A percentile compares a stretch with the other conserved stretches of the same genome.
Conservation (phyloP, 1,140 invertebrate species). For the Pachypsylla venusta region DNA sequence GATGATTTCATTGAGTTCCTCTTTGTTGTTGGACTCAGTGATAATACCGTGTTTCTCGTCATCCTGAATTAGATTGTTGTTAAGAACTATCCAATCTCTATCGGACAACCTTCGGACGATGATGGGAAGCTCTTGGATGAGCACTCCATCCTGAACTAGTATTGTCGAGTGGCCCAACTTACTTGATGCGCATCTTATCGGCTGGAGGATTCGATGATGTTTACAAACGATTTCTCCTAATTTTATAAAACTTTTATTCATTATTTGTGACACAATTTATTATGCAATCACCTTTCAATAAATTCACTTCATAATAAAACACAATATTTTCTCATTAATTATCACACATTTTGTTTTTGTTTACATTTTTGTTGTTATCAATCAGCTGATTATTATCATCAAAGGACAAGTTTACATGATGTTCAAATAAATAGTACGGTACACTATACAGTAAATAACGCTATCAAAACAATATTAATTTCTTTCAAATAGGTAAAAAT, state of each 20-base stretch:
- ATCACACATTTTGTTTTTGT: no score
- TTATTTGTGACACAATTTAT: not conserved
- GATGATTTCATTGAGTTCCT: slow-evolving; percentile 30
- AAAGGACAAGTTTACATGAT: no score
- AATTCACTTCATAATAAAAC: no score
- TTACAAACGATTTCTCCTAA: not conserved
- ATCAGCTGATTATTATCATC: no score
- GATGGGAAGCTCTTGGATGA: slow-evolving; percentile 50
- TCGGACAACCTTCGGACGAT: slow-evolving; percentile 39
- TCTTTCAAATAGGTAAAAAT: no score
- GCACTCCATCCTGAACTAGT: slow-evolving; percentile 46
- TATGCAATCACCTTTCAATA: not conserved
- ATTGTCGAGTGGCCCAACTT: slow-evolving; percentile 37
- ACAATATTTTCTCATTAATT: no score
- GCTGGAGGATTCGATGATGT: not conserved
- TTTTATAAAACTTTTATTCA: not conserved
- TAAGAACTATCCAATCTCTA: slow-evolving; percentile 14
- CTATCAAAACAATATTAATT: no score
- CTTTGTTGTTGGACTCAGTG: slow-evolving; percentile 26
- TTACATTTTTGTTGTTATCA: no score
- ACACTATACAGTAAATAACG: no score
- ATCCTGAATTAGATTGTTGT: slow-evolving; percentile 15
- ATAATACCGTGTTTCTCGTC: slow-evolving; percentile 19
- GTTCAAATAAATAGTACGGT: no score
- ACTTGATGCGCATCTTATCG: slow-evolving; percentile 9